Conservation (phyloP, 1,140 invertebrate species). For the Drosophila kepulauana region DNA sequence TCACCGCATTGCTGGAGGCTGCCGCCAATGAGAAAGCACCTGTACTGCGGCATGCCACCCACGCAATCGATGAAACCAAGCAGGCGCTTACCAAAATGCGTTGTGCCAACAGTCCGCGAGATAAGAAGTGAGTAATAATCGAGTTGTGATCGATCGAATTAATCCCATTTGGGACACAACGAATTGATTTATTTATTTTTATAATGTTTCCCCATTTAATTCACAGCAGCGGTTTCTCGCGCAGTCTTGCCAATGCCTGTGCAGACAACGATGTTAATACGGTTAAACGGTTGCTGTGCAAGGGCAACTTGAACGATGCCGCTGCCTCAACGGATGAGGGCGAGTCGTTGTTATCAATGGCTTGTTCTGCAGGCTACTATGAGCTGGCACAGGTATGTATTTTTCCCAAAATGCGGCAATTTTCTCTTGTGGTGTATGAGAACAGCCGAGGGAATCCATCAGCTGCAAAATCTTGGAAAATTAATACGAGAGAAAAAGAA, state of each 20-base stretch:
- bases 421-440: background rate
- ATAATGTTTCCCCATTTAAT: conserved; percentile 13
- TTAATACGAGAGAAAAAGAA: background rate
- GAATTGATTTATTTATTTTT: conserved; percentile 5
- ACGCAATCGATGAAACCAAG: conserved; percentile 96
- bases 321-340: conserved; percentile 95
- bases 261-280: conserved; percentile 96
- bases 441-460: too few relatives aligned
- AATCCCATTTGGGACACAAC: background rate
- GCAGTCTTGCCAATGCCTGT: conserved; percentile 88
- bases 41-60: conserved; percentile 80
- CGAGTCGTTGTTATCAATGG: conserved; percentile 95
- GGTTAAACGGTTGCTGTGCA: conserved; percentile 94
- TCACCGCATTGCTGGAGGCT: conserved; percentile 76
- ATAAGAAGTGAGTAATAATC: conserved; percentile 80
- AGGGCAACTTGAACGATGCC: conserved; percentile 96
- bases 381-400: conserved; percentile 93
- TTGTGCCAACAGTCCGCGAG: conserved; percentile 89
- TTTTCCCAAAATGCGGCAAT: background rate
- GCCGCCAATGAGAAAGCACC: conserved; percentile 89
- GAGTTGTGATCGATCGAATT: background rate
- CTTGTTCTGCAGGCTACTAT: conserved; percentile 97
- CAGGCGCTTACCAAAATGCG: conserved; percentile 97
- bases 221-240: conserved; percentile 79
- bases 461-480: background rate